Conservation (phyloP, 1,140 invertebrate genomes). For the Dinoponera quadriceps region DNA sequence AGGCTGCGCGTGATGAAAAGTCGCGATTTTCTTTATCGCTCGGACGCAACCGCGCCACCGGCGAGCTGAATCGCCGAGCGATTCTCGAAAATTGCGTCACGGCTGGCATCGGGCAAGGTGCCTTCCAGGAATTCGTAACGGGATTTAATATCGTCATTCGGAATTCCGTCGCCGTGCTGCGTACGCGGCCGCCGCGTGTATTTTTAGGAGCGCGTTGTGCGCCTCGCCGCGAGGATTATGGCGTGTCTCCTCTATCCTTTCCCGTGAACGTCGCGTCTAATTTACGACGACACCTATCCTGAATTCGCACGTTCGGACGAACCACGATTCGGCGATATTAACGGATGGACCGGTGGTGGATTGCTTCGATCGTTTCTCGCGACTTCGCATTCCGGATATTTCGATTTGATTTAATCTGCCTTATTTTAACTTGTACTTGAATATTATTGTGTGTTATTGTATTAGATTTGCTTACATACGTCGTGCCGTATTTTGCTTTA, state of each 20-base stretch:
- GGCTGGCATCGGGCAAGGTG: conserved; percentile 52
- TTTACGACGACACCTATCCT: not conserved
- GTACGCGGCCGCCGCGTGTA: conserved; percentile 47
- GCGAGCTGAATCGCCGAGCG: conserved; percentile 31
- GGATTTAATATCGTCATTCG: conserved; percentile 73
- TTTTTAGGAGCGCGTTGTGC: conserved; percentile 63
- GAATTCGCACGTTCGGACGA: not conserved
- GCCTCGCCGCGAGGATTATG: not conserved
- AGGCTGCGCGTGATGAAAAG: not conserved
- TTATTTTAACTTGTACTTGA: too few relatives aligned
- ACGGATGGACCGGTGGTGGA: too few relatives aligned
- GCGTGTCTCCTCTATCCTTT: conserved; percentile 12
- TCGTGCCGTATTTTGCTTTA: too few relatives aligned
- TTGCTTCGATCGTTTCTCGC: too few relatives aligned
- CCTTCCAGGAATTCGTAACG: conserved; percentile 70
- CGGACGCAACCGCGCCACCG: not conserved
- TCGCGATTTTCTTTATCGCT: not conserved
- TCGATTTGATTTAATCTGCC: too few relatives aligned
- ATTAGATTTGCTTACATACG: too few relatives aligned
- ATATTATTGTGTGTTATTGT: too few relatives aligned
- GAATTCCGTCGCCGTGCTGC: conserved; percentile 62
- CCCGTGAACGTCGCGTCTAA: conserved; percentile 8
- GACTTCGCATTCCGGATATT: too few relatives aligned
- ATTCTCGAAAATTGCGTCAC: conserved; percentile 67
- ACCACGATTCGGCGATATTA: not conserved